Base-by-base conservation (phyloP, 2,113 vertebrate species). In the Dipodomys stephensi region DNA sequence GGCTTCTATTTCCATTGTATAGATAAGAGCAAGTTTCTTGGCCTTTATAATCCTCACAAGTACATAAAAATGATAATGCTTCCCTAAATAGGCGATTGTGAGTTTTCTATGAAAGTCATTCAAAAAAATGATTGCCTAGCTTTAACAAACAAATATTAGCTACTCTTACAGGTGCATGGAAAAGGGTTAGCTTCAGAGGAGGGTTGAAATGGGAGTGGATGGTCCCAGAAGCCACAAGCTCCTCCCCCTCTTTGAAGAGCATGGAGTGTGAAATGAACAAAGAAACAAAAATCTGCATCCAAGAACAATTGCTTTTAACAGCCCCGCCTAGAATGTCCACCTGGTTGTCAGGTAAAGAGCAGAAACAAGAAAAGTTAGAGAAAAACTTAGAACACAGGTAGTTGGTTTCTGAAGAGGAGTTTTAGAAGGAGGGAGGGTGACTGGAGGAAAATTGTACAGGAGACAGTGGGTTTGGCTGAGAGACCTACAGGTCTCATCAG, bases 401-500 rank as follows among this genome's bases (percentile, higher is more conserved):
- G 9, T 73, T 93, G 65, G 27, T 64, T 67, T 6, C 8, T 53
- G 28, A 64, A 12, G 25, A 68, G n/a, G 49, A 30, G 18, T 77
- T 79, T 88, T 20, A 83, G 19, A 80, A 92, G 30, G 9, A 46
- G 20, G 5, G 25, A 13, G 10, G 4, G 18, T 2, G n/a, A 27
- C 39, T 39, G 39, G 39, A 74, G 53, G 13, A 86, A 16, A 87
- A 77, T 32, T 0, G 2, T 2, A 18, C 32, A 57, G 44, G 46
- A 7, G 49, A 15, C 11, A 18, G 5, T 28, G 53, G 25, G 22
- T 4, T 18, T 13, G 9, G 9, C 25, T 68, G 15, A 83, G 46
- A n/a, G 46, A 9, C 6, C 18, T 13, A 5, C 1, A 19, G 32
- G 15, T 12, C 5, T 4, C 46, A 0, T 46, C 39, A 39, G 27